Conservation (phyloP, 2,888 invertebrate species). For the Acanthosepion esculentum region DNA sequence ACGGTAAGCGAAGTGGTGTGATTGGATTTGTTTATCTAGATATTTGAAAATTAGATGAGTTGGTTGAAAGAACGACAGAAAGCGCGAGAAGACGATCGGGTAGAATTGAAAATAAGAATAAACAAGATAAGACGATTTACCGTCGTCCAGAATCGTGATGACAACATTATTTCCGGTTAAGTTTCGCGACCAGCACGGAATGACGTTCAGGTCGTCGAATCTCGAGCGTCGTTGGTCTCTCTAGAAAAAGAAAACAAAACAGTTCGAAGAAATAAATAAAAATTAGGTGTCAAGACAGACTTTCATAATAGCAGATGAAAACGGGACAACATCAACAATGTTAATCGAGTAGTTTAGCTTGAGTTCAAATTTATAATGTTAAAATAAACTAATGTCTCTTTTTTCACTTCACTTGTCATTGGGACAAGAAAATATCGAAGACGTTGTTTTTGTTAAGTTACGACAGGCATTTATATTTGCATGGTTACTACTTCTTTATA, state of each 20-base stretch:
- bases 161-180: constrained; percentile 86
- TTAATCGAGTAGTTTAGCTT: too few relatives aligned
- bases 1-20: background rate
- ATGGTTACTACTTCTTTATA: too few relatives aligned
- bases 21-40: background rate
- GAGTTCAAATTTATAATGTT: too few relatives aligned
- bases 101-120: too few relatives aligned
- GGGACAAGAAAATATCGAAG: too few relatives aligned
- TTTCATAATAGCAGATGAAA: too few relatives aligned
- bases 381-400: too few relatives aligned
- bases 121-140: constrained; percentile 73
- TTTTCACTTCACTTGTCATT: too few relatives aligned
- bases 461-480: too few relatives aligned
- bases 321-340: too few relatives aligned
- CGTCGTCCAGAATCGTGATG: constrained; percentile 90
- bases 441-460: too few relatives aligned
- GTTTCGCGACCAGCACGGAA: constrained; percentile 87
- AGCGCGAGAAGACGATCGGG: background rate
- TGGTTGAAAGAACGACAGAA: background rate
- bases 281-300: too few relatives aligned
- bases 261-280: background rate
- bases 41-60: background rate
- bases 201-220: constrained; percentile 85
- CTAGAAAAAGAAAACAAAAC: background rate
- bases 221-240: background rate